Evolutionary conservation across 2,888 invertebrate species (phyloP), one percentile per base, ranked within the genome.

Genomic region (Noctua fimbriata): DNA sequence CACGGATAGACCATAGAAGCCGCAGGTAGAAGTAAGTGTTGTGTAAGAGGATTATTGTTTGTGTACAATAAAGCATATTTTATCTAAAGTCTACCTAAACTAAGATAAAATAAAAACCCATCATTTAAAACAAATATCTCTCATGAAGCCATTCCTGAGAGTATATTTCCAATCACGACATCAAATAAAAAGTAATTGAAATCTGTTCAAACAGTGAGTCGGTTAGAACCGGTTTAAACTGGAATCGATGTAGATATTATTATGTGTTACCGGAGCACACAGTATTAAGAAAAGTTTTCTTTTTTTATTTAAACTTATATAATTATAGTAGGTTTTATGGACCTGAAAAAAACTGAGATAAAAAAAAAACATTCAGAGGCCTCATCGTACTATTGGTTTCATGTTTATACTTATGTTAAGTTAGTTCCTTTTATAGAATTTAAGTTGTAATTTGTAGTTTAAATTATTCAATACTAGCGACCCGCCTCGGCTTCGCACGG

Each of bases 101-200:
- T 36, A 5, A 41, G 10, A 47, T 49, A 21, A 44, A 73, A 58
- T 66, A 58, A 58, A 73, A 81, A 24, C 74, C 12, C 21, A 73
- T 32, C 0, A 52, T 67, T 52, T 44, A 24, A 74, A 74, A 74
- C 52, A 60, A 76, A 82, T 3, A 65, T 32, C 6, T 65, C 28
- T 7, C 24, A 44, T 14, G 58, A 58, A 66, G 75, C 49, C 32
- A 44, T 80, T 75, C 36, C 66, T 69, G 28, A 21, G 60, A 65
- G 44, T 41, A 70, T 60, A 65, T 70, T 55, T 81, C 36, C 71
- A 85, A 85, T 81, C 85, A 70, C 74, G 69, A 76, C 72, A 60
- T 75, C 78, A 88, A 81, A 83, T 83, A 85, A 58, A 82, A 86
- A 79, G 77, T 69, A 76, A 88, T 79, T 79, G 69, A 41, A 79